Evolutionary conservation across 53 echinoderm and acorn worm genomes (phyloP), one percentile per base, ranked within the genome.

Genomic region (Henricia sp.): DNA sequence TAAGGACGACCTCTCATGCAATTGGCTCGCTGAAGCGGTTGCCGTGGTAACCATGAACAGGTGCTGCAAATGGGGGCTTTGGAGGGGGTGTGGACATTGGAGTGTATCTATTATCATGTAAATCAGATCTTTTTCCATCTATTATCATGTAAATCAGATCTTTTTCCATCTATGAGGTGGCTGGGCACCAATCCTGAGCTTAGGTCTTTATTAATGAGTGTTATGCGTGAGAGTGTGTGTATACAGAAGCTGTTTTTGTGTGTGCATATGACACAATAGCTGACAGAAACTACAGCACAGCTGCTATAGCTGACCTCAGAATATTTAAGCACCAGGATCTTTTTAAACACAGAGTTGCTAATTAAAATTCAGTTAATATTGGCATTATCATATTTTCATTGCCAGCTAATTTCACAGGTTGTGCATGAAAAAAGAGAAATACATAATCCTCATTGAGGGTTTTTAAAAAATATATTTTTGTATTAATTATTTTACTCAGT

Each of bases 31-130:
- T 62, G 48, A 44, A 23, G 63, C 62, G 80, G 80, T 80, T 80
- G 35, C 80, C 80, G 64, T 28, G 64, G 64, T 48, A 80, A 80
- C 80, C 50, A 28, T 6, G 80, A 80, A 80, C 80, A 80, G 80
- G 80, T 80, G 80, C 80, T 68, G 68, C 83, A 68, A 83, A 83
- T 70, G 69, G 54, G 37, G 24, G 28, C 16, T 24, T 27, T 9
- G 36, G 74, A 13, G 58, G 63, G 83, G 68, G 83, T 68, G 70
- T 37, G 83, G 68, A 68, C 83, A 83, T n/a, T 37, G 11, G 56
- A 28, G 69, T 52, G 27, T 17, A 55, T 41, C 83, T 33, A 83
- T 83, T 83, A 83, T 83, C 68, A 83, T 68, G 70, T 35, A 83
- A 68, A 83, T 83, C 38, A 83, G 32, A 19, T 19, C n/a, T 51